Base-by-base conservation (phyloP, 2,797 vertebrate genomes). In the Limnodromus scolopaceus region DNA sequence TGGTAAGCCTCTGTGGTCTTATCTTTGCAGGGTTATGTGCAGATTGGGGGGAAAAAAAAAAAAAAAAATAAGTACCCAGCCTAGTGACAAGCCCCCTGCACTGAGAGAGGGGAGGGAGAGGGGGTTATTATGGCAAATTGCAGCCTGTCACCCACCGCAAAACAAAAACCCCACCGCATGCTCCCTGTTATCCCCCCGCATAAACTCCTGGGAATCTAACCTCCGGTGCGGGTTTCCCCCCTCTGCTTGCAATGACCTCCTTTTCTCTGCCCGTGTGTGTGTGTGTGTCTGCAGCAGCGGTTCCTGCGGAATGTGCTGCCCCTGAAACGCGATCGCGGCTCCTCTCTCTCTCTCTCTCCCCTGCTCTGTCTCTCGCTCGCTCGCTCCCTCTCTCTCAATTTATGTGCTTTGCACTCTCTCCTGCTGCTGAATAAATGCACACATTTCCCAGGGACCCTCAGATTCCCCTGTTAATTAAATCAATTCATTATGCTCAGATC, bases 401-500 rank as follows among this genome's bases (percentile, higher is more conserved):
- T 98, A 98, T 99, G 98, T 98, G 98, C 98, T 98, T 98, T 97
- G 98, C 98, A 97, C 98, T 98, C 98, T 98, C 98, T 98, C 98
- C 97, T 92, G 97, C 96, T 98, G 96, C 98, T 98, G 98, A 99
- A 99, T 98, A 99, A 98, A 99, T 98, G 99, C 98, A 98, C 98
- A 98, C 98, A 98, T 99, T 99, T 99, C 99, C 99, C 99, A 99
- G 98, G 99, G 99, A 99, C 98, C 99, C 99, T 98, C 98, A 99
- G 99, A 99, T 99, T 99, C 99, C 99, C 99, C 98, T 99, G 99
- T 99, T 99, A 99, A 99, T 99, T 99, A 99, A 99, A 99, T 99
- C 99, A 99, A 99, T 99, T 99, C 99, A 99, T 99, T 99, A 99
- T 99, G 99, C 99, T 99, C 99, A 99, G 99, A 99, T 99, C 99